Conservation (phyloP, 53 echinoderm and acorn worm species). For the Astropecten irregularis region DNA sequence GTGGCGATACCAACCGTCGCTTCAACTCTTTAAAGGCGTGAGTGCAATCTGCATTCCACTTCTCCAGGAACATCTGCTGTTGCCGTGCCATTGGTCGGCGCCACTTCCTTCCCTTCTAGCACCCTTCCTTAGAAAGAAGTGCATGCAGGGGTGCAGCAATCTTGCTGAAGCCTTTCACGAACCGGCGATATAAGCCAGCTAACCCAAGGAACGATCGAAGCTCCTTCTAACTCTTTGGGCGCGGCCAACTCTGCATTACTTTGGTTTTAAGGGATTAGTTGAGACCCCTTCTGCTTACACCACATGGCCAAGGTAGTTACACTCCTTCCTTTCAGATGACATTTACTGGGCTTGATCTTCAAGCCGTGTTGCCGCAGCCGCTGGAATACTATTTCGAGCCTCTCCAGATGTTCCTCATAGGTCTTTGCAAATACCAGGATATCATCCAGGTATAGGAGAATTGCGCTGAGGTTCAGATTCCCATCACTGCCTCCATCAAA, state of each 20-base stretch:
- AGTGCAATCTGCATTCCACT: not conserved
- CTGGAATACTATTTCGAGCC: constrained; percentile 10
- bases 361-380: constrained; percentile 5
- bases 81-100: not conserved
- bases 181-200: constrained; percentile 30
- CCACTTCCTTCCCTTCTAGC: constrained; percentile 19
- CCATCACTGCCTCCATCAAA: constrained; percentile 17
- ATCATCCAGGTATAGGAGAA: constrained; percentile 30
- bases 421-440: too few species aligned
- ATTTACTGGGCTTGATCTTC: constrained; percentile 9
- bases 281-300: constrained; percentile 24
- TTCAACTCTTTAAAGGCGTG: constrained; percentile 6
- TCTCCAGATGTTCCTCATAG: constrained; percentile 4
- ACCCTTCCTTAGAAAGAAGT: constrained; percentile 27
- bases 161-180: constrained; percentile 22
- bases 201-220: constrained; percentile 42
- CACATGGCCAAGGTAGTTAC: too few species aligned
- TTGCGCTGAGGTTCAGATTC: constrained; percentile 6
- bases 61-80: not conserved
- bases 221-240: constrained; percentile 19
- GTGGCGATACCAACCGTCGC: not conserved
- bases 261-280: constrained; percentile 11
- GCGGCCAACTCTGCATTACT: constrained; percentile 1
- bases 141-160: constrained; percentile 43
- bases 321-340: too few species aligned